Conservation (phyloP, 2,113 vertebrate genomes). For the Crotalus tigris region DNA sequence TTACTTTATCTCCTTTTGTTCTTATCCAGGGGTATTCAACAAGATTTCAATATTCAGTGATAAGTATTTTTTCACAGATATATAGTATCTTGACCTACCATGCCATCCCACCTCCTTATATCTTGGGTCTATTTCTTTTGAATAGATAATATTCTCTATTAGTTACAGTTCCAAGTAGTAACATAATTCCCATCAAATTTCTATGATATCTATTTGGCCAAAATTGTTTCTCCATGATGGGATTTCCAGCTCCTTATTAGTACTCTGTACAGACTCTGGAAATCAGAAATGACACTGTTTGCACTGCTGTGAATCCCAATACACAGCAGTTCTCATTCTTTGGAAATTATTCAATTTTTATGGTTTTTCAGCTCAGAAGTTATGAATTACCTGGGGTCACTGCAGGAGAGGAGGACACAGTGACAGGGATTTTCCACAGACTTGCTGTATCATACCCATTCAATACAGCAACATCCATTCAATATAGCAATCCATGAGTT, state of each 20-base stretch:
- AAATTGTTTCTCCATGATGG: not conserved
- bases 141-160: not conserved
- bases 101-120: not conserved
- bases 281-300: not conserved
- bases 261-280: not conserved
- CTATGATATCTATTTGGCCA: not conserved
- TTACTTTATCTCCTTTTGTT: not conserved
- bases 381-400: not conserved
- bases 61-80: not conserved
- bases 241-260: not conserved
- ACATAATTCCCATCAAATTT: not conserved
- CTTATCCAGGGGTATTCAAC: not conserved
- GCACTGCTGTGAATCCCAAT: not conserved
- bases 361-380: not conserved
- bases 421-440: not conserved
- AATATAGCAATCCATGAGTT: not conserved
- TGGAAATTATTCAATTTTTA: not conserved
- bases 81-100: not conserved
- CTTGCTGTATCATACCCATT: not conserved
- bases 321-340: not conserved
- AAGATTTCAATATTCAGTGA: not conserved
- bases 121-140: not conserved
- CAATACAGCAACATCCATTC: not conserved
- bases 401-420: not conserved
- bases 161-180: not conserved